A percentile compares a stretch with the other conserved stretches of the same genome.
phyloP scores from a whole-genome alignment of 2,797 vertebrate genomes.

The Coregonus ussuriensis region DNA sequence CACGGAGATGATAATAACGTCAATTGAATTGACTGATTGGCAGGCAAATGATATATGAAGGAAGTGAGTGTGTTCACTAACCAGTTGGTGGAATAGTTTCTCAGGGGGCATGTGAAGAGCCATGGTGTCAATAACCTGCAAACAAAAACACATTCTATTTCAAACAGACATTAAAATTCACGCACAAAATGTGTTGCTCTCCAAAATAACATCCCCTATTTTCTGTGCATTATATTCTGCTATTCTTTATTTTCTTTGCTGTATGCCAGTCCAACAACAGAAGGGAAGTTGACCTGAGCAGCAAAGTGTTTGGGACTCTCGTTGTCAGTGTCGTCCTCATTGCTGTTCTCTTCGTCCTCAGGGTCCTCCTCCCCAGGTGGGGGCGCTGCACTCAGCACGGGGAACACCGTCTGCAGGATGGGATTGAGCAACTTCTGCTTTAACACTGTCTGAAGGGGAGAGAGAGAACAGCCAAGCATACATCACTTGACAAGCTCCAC shows the following conservation, averaged over 20 bases:
- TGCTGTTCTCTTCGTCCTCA: constrained; percentile 80
- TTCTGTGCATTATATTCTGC: no score
- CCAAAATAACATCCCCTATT: no score
- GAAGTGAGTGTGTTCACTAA: constrained; percentile 55
- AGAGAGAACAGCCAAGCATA: background rate
- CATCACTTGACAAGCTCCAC: background rate
- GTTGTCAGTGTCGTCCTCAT: constrained; percentile 68
- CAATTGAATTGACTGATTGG: background rate
- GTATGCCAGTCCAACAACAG: background rate
- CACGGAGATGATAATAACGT: background rate
- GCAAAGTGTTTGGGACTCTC: constrained; percentile 78
- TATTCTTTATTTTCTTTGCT: no score
- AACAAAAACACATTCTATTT: constrained; percentile 6
- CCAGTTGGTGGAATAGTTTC: constrained; percentile 86
- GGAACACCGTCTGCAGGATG: constrained; percentile 83
- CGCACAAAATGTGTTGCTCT: no score
- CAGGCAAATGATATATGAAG: background rate
- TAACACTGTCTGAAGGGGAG: constrained; percentile 75
- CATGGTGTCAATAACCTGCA: constrained; percentile 88
- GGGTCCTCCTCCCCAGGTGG: constrained; percentile 84
- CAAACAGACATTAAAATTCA: background rate
- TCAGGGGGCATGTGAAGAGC: constrained; percentile 89
- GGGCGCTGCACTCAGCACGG: constrained; percentile 81
- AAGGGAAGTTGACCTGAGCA: constrained; percentile 66
- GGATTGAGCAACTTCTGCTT: constrained; percentile 84